phyloP scores from a whole-genome alignment of 2,888 invertebrate species.

The Hypselothyrea guttata region DNA sequence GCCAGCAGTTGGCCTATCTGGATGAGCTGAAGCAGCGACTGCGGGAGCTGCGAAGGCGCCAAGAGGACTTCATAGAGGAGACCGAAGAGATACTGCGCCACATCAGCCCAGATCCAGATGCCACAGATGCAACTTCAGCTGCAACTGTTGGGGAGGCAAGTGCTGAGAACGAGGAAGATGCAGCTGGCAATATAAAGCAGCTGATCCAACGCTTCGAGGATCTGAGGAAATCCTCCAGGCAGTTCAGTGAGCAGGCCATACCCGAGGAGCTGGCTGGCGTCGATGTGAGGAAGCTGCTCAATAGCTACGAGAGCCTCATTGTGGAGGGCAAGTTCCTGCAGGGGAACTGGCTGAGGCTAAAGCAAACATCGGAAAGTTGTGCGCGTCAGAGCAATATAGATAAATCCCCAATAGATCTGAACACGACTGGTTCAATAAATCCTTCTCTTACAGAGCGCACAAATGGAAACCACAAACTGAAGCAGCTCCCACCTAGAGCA shows the following conservation, averaged over 20 bases:
- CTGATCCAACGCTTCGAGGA: constrained; percentile 58
- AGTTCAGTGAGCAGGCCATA: constrained; percentile 48
- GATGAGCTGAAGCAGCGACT: constrained; percentile 63
- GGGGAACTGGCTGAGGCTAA: constrained; percentile 49
- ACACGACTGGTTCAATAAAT: constrained; percentile 36
- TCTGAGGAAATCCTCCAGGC: constrained; percentile 51
- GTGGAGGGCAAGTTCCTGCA: constrained; percentile 52
- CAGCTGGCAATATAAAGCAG: constrained; percentile 37
- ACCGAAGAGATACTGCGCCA: constrained; percentile 49
- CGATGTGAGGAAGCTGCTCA: constrained; percentile 54
- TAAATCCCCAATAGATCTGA: constrained; percentile 15
- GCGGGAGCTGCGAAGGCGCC: constrained; percentile 48
- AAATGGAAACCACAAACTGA: not conserved
- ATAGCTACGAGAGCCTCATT: constrained; percentile 55
- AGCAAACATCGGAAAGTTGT: constrained; percentile 53
- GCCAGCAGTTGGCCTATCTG: constrained; percentile 59
- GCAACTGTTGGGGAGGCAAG: not conserved
- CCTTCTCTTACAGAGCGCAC: constrained; percentile 44
- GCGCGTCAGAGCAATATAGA: constrained; percentile 34
- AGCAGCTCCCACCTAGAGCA: not conserved
- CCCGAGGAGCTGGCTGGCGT: constrained; percentile 57
- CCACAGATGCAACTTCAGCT: not conserved
- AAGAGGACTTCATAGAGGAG: constrained; percentile 54
- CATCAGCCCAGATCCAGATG: constrained; percentile 25
- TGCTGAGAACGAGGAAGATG: not conserved